Evolutionary conservation across 2,888 invertebrate genomes (phyloP).

Genomic region (Ganaspis brasiliensis): DNA sequence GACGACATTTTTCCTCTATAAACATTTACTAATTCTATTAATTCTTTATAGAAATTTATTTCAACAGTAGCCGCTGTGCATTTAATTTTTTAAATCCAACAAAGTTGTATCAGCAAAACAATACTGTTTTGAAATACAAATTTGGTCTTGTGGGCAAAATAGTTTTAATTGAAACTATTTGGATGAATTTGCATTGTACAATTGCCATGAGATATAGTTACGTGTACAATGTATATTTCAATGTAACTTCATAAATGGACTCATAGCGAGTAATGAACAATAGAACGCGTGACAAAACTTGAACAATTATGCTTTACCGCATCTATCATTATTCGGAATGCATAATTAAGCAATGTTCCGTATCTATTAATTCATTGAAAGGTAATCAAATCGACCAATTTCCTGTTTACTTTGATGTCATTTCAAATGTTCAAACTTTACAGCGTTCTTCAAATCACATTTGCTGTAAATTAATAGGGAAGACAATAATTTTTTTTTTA

Average conservation of each 20-base stretch:
- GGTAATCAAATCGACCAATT: neutral
- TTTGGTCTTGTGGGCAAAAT: neutral
- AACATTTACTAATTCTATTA: too few relatives aligned
- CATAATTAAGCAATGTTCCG: neutral
- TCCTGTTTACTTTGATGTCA: neutral
- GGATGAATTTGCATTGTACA: slow-evolving; percentile 1
- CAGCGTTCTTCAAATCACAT: neutral
- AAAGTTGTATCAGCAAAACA: too few relatives aligned
- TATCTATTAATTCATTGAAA: slow-evolving; percentile 13
- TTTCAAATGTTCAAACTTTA: neutral
- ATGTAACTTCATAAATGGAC: slow-evolving; percentile 12
- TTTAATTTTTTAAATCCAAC: too few relatives aligned
- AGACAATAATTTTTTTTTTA: too few relatives aligned
- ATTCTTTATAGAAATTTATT: too few relatives aligned
- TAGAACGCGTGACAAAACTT: neutral
- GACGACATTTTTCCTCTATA: too few relatives aligned
- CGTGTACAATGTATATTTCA: neutral
- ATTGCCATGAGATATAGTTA: neutral
- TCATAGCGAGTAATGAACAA: slow-evolving; percentile 1
- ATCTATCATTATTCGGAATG: slow-evolving; percentile 1
- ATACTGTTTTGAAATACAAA: neutral
- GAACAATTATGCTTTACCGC: slow-evolving; percentile 6
- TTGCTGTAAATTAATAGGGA: too few relatives aligned
- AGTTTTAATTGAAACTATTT: slow-evolving; percentile 6
- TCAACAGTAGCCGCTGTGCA: too few relatives aligned